Evolutionary conservation across 2,888 invertebrate genomes (phyloP).

Genomic region (Flabesymbios commensalis): DNA sequence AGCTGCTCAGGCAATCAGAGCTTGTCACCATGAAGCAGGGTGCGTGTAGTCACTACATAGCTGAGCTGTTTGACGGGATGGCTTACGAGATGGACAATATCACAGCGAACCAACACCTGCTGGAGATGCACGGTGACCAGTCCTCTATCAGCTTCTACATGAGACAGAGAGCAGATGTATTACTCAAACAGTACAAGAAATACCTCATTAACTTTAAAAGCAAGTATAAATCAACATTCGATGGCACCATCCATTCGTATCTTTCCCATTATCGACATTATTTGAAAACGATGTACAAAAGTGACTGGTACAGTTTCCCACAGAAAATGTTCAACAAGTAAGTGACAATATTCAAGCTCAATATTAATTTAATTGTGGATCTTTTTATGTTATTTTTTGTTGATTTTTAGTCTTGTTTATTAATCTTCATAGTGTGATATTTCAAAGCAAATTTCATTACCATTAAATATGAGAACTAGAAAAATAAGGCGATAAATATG

Average conservation of each 20-base stretch:
- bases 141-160: constrained; percentile 25
- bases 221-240: constrained; percentile 14
- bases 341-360: constrained; percentile 6
- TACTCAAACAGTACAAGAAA: constrained; percentile 13
- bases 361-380: not conserved
- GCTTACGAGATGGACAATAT: constrained; percentile 29
- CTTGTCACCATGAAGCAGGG: constrained; percentile 33
- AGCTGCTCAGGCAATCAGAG: constrained; percentile 27
- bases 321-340: constrained; percentile 30
- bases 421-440: too few species aligned
- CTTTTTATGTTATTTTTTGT: too few species aligned
- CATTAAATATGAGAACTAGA: too few species aligned
- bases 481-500: too few species aligned
- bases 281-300: constrained; percentile 43
- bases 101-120: constrained; percentile 22
- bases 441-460: too few species aligned
- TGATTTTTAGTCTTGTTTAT: too few species aligned
- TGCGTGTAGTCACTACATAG: constrained; percentile 34
- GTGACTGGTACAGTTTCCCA: constrained; percentile 52
- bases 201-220: constrained; percentile 14
- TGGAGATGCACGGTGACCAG: constrained; percentile 20
- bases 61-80: constrained; percentile 32
- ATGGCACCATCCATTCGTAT: constrained; percentile 11
- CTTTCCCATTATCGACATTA: constrained; percentile 39
- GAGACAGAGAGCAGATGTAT: constrained; percentile 13